phyloP scores from a whole-genome alignment of 2,113 vertebrate genomes.

The Clarias batrachus region DNA sequence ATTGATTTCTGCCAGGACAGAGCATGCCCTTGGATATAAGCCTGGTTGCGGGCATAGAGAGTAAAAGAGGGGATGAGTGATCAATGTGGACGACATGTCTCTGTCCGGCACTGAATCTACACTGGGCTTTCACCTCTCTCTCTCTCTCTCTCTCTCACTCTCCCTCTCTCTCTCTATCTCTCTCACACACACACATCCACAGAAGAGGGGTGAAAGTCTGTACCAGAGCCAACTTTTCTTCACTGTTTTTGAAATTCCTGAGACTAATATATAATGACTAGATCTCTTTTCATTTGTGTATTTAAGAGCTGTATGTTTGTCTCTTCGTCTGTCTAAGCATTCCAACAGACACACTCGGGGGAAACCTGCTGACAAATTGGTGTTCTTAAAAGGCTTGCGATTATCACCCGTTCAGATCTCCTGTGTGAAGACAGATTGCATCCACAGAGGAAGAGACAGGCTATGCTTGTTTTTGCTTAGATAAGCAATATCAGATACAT shows the following conservation, averaged over 20 bases:
- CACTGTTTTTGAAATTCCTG: background rate
- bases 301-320: background rate
- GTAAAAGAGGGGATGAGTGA: background rate
- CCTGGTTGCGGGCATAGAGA: background rate
- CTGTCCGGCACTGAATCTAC: background rate
- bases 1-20: slow-evolving; percentile 15
- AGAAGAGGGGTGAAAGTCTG: background rate
- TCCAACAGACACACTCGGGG: background rate
- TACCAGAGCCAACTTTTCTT: background rate
- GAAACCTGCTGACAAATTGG: background rate
- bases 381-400: background rate
- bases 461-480: background rate
- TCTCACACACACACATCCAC: background rate
- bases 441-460: background rate
- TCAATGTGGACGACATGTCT: slow-evolving; percentile 9
- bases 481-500: background rate
- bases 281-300: background rate
- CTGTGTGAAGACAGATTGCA: background rate
- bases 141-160: no score
- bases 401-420: background rate
- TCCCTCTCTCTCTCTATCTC: background rate
- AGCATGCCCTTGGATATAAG: slow-evolving; percentile 8
- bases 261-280: background rate
- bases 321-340: no score
- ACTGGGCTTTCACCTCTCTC: background rate